A percentile compares a stretch with the other conserved stretches of the same genome.
These are phyloP conservation scores for Pterophyllum scalare DNA, from an alignment of 2,113 vertebrate species.

Conservation along the genomic window DNA sequence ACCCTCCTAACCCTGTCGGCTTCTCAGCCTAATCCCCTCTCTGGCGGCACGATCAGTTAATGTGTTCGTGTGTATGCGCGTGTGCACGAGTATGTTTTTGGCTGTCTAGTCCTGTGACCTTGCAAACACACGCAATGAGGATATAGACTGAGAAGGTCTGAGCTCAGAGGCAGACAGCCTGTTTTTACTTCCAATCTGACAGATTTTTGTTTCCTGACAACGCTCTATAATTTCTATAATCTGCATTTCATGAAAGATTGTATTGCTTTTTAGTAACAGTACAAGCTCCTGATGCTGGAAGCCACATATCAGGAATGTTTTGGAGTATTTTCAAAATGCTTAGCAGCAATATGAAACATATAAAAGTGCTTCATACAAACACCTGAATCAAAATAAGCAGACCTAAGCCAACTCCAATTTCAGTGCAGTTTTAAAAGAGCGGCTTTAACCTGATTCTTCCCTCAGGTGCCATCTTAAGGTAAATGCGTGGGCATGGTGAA, in stretches of 20 bases:
- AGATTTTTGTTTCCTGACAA: slow-evolving; percentile 16
- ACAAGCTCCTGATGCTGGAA: neutral
- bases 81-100: slow-evolving; percentile 43
- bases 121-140: slow-evolving; percentile 76
- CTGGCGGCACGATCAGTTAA: slow-evolving; percentile 70
- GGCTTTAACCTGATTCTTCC: neutral
- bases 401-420: neutral
- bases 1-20: slow-evolving; percentile 69
- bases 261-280: neutral
- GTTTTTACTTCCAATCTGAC: slow-evolving; percentile 51
- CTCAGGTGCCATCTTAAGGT: too few relatives aligned
- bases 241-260: neutral
- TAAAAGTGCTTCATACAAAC: neutral
- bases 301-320: neutral
- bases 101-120: slow-evolving; percentile 78
- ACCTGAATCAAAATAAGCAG: neutral
- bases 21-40: slow-evolving; percentile 72
- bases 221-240: neutral
- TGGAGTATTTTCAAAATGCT: too few relatives aligned
- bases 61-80: slow-evolving; percentile 59
- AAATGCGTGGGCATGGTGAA: neutral
- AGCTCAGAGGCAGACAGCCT: slow-evolving; percentile 57
- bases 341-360: neutral
- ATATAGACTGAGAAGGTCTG: slow-evolving; percentile 68
- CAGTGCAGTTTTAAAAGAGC: neutral